Base-by-base conservation (phyloP, 2,797 vertebrate species). In the Avahi laniger region DNA sequence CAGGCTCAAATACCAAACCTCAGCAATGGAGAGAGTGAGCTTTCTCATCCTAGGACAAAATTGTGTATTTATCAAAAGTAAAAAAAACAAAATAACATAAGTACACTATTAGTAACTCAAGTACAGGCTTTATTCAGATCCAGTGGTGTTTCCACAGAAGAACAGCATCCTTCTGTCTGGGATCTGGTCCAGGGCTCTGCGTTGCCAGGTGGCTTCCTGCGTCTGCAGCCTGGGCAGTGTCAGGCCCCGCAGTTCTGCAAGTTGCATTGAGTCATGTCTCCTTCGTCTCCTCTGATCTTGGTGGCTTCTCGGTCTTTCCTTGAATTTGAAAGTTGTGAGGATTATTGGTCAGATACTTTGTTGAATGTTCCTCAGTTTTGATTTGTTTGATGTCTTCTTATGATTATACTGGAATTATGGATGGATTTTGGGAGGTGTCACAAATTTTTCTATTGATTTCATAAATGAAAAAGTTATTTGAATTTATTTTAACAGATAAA, bases 211-310 rank as follows among this genome's bases (percentile, higher is more conserved):
- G 9, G 9, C 38, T 12, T 59, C 38, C 35, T 81, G 15, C 38
- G 9, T 5, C 8, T 0, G 9, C 26, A 41, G 15, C 26, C 15
- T 9, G 1, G 24, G 30, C 52, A 26, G 7, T 17, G 43, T 14
- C 24, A 67, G 61, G 26, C 24, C 46, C 14, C 1, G 0, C 22
- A n/a, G 0, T 11, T 28, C 26, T 12, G 30, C 24, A 7, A 17
- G 15, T 22, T 13, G 18, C 69, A 2, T 10, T 17, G 13, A 12
- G 15, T 30, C 41, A 7, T 5, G 22, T 13, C 35, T 30, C n/a
- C 17, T 20, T 14, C 15, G 0, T 43, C 12, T 52, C 9, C 6
- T 14, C 18, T 5, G 3, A 13, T 11, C 13, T 28, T 3, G 18
- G 2, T 30, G 22, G 11, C 14, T 43, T 63, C 61, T 86, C 30